phyloP scores from a whole-genome alignment of 2,888 invertebrate genomes.

The Rotaria socialis region DNA sequence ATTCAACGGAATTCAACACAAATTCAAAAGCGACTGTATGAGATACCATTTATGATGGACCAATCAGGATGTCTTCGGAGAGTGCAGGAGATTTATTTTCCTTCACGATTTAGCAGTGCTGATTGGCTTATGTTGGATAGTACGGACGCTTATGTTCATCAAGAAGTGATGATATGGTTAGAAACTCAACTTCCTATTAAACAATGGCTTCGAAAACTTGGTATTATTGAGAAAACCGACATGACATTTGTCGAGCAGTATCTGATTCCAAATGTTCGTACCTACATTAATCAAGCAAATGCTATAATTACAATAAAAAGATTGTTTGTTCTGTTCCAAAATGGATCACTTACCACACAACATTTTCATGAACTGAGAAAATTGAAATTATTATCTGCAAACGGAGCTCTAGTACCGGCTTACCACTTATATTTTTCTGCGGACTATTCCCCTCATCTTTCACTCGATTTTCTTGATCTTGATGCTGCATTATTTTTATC shows the following conservation, averaged over 20 bases:
- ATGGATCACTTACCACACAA: not conserved
- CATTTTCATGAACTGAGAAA: not conserved
- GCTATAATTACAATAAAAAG: not conserved
- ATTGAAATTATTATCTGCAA: not conserved
- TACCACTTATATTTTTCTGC: not conserved
- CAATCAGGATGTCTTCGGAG: not conserved
- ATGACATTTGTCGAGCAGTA: not conserved
- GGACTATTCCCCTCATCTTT: not conserved
- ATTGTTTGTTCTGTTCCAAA: not conserved
- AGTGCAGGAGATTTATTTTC: not conserved
- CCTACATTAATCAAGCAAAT: not conserved
- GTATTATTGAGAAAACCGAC: not conserved
- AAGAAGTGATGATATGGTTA: not conserved
- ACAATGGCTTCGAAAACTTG: not conserved
- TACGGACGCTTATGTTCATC: not conserved
- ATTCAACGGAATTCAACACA: not conserved
- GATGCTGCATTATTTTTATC: not conserved
- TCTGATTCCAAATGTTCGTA: not conserved
- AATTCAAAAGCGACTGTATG: not conserved
- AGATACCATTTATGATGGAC: not conserved
- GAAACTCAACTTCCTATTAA: not conserved
- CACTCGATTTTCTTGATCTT: not conserved
- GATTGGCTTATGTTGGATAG: not conserved
- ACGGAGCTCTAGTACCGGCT: not conserved
- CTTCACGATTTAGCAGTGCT: not conserved